phyloP scores from a whole-genome alignment of 2,113 vertebrate species.

The Pandion haliaetus region DNA sequence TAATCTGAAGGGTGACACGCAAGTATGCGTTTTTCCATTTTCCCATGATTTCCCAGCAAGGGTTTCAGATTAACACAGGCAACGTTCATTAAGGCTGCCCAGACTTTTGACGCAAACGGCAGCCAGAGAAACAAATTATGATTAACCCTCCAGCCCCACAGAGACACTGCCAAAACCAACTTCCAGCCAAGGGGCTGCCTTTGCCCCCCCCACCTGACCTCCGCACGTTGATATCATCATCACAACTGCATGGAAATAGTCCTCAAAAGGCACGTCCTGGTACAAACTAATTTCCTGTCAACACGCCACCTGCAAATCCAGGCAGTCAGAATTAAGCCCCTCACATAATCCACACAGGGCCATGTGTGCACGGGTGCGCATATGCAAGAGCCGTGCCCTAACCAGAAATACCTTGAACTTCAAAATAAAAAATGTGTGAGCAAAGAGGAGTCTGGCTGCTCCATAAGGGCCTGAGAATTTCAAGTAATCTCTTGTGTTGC shows the following conservation, averaged over 20 bases:
- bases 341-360: not conserved
- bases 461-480: not conserved
- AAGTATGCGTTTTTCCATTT: slow-evolving; percentile 10
- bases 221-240: not conserved
- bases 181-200: not conserved
- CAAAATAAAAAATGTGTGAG: not conserved
- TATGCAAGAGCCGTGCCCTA: not conserved
- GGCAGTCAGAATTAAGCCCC: not conserved
- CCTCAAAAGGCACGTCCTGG: slow-evolving; percentile 41
- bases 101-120: not conserved
- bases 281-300: slow-evolving; percentile 64
- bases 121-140: slow-evolving; percentile 27
- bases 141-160: slow-evolving; percentile 4
- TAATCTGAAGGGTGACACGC: not conserved
- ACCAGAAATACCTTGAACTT: not conserved
- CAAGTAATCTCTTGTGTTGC: not conserved
- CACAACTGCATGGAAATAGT: slow-evolving; percentile 16
- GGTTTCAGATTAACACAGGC: slow-evolving; percentile 42
- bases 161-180: slow-evolving; percentile 32
- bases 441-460: not conserved
- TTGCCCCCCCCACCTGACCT: not conserved
- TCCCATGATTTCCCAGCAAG: slow-evolving; percentile 56
- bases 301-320: slow-evolving; percentile 23
- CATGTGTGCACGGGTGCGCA: not conserved
- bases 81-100: slow-evolving; percentile 21